Conservation (phyloP, 2,888 invertebrate genomes). For the Cordylochernes scorpioides region DNA sequence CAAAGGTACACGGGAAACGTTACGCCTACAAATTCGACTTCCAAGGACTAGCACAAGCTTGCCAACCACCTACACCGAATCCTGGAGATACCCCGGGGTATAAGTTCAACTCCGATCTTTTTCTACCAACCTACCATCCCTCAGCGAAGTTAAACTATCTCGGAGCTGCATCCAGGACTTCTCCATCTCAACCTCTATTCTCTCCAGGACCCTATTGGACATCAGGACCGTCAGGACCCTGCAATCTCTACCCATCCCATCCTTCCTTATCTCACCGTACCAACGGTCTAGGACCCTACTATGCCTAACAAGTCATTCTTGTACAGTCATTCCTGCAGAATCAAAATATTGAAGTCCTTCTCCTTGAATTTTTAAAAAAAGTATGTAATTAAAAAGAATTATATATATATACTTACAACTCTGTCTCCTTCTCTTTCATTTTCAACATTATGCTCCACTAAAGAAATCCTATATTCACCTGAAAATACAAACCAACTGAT, state of each 20-base stretch:
- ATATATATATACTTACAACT: no score
- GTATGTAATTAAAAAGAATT: no score
- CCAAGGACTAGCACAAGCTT: conserved; percentile 15
- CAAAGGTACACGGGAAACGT: conserved; percentile 89
- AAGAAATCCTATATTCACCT: no score
- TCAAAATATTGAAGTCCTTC: no score
- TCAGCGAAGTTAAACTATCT: conserved; percentile 12
- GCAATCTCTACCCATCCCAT: conserved; percentile 11
- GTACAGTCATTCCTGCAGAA: no score
- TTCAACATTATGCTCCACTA: no score
- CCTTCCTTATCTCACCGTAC: conserved; percentile 8
- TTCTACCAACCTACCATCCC: conserved; percentile 11
- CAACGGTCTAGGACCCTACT: conserved; percentile 11
- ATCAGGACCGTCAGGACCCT: conserved; percentile 9
- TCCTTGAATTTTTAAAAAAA: no score
- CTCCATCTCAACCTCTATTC: conserved; percentile 10
- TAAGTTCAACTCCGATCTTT: conserved; percentile 13
- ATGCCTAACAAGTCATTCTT: no score
- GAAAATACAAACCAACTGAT: no score
- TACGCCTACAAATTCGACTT: conserved; percentile 92
- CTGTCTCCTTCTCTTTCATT: no score
- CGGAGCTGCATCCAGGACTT: conserved; percentile 6
- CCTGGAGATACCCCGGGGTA: conserved; percentile 8
- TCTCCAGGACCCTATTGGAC: conserved; percentile 13
- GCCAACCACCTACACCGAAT: conserved; percentile 14